phyloP scores from a whole-genome alignment of 2,113 vertebrate genomes.

The Suricata suricatta region DNA sequence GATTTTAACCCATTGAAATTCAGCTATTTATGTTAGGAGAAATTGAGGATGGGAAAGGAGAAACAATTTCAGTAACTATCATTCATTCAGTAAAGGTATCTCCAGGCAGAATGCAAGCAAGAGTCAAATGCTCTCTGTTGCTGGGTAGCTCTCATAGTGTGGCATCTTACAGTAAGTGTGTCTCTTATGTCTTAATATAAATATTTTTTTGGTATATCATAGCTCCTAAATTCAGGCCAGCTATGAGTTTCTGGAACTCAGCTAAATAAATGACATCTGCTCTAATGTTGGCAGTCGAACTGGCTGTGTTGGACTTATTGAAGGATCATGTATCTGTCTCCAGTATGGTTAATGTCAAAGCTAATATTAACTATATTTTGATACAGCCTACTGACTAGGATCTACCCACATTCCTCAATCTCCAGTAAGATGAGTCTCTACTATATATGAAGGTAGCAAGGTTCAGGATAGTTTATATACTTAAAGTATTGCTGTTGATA shows the following conservation, averaged over 20 bases:
- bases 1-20: conserved; percentile 36
- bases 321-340: neutral
- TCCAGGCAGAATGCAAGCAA: neutral
- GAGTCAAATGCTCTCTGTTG: neutral
- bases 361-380: conserved; percentile 12
- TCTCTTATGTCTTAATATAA: neutral
- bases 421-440: neutral
- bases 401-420: neutral
- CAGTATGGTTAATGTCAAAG: neutral
- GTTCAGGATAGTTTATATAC: neutral
- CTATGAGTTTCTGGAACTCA: neutral
- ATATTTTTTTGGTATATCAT: neutral
- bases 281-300: neutral
- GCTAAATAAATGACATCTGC: neutral
- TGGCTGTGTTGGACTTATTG: neutral
- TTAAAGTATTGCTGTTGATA: neutral
- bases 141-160: neutral
- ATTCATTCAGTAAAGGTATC: neutral
- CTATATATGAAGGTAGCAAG: neutral
- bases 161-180: neutral
- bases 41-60: neutral
- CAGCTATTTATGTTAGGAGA: neutral
- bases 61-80: neutral
- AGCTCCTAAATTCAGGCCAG: neutral
- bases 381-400: neutral